Conservation (phyloP, 2,797 vertebrate species). For the Borostomias antarcticus region DNA sequence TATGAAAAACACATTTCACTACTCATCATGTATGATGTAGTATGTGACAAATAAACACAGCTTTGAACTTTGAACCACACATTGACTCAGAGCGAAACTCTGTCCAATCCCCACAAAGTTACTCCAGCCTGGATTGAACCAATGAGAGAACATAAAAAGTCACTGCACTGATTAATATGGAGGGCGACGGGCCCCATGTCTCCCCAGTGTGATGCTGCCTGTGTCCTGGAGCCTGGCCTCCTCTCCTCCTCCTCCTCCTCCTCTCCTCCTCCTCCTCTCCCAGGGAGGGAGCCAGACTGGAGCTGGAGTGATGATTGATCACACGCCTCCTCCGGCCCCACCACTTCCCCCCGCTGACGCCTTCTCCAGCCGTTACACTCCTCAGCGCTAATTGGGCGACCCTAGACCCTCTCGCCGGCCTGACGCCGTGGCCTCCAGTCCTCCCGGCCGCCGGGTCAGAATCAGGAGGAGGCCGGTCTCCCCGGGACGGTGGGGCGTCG, state of each 20-base stretch:
- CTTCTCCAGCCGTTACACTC: slow-evolving; percentile 72
- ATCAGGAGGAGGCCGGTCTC: no score
- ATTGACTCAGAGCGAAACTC: no score
- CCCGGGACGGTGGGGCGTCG: no score
- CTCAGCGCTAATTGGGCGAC: slow-evolving; percentile 81
- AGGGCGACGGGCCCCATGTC: no score
- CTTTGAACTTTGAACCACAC: no score
- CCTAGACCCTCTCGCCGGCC: slow-evolving; percentile 63
- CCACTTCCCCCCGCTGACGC: slow-evolving; percentile 76
- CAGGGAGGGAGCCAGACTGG: slow-evolving; percentile 56
- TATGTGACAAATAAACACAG: no score
- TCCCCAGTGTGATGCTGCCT: slow-evolving; percentile 30
- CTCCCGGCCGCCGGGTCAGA: slow-evolving; percentile 65
- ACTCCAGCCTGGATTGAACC: no score
- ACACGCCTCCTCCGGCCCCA: slow-evolving; percentile 75
- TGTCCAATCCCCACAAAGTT: no score
- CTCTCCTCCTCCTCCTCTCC: slow-evolving; percentile 43
- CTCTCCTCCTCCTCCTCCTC: slow-evolving; percentile 41
- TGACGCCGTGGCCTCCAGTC: slow-evolving; percentile 53
- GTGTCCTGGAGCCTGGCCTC: slow-evolving; percentile 35
- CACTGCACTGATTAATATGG: no score
- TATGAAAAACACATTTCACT: no score
- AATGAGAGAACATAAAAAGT: no score
- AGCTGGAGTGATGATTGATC: slow-evolving; percentile 81
- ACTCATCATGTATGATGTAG: no score